These are phyloP conservation scores for Tinamus guttatus DNA, from an alignment of 2,113 vertebrate genomes.

Conservation along the genomic window DNA sequence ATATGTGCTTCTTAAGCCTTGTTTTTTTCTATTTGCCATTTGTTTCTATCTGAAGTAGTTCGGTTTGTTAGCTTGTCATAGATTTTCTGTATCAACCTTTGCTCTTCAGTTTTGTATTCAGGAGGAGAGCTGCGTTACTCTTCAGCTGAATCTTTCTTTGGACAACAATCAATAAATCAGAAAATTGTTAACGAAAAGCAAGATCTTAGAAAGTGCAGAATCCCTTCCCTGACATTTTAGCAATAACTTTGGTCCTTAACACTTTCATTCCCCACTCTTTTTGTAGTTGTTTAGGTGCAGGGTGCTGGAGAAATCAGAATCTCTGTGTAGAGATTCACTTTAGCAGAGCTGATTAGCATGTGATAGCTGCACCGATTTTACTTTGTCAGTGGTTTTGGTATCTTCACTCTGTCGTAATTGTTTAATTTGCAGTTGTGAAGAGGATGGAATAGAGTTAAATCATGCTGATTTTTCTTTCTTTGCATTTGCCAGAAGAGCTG, in stretches of 20 bases:
- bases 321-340: background rate
- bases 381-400: conserved; percentile 26
- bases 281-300: background rate
- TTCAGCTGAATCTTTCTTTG: background rate
- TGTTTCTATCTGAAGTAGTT: background rate
- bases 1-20: background rate
- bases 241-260: background rate
- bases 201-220: background rate
- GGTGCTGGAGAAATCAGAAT: background rate
- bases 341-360: background rate
- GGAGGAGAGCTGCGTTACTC: background rate
- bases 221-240: background rate
- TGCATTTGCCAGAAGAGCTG: conserved; percentile 33
- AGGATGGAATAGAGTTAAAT: conserved; percentile 26
- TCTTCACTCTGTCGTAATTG: conserved; percentile 8
- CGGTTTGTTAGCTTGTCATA: background rate
- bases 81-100: background rate
- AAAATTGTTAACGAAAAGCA: background rate
- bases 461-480: background rate
- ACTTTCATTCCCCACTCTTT: background rate
- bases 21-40: background rate
- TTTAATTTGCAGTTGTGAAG: conserved; percentile 38
- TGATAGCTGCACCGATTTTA: conserved; percentile 24
- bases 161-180: background rate
- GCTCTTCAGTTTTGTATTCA: background rate